phyloP scores from a whole-genome alignment of 2,113 vertebrate species.

The Cepphus grylle region DNA sequence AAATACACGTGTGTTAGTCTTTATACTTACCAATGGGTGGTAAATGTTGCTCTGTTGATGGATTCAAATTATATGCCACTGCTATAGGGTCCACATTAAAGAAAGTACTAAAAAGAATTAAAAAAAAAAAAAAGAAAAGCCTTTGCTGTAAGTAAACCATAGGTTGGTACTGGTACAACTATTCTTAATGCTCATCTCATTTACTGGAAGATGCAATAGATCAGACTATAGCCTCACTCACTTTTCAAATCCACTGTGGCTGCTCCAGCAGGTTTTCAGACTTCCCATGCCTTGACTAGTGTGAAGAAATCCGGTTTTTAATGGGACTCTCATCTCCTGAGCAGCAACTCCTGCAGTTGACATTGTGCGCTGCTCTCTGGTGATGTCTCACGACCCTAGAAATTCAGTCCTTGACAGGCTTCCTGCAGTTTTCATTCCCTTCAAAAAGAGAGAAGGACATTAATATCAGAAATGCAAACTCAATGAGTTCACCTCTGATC shows the following conservation, averaged over 20 bases:
- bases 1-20: rapidly evolving
- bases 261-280: conserved; percentile 83
- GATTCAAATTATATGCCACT: conserved; percentile 76
- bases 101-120: conserved; percentile 77
- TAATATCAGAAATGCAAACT: background rate
- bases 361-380: conserved; percentile 73
- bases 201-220: background rate
- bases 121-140: background rate
- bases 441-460: background rate
- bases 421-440: conserved; percentile 69
- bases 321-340: conserved; percentile 86
- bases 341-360: conserved; percentile 90
- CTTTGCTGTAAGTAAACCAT: background rate
- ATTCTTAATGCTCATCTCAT: rapidly evolving
- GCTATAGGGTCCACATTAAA: conserved; percentile 79
- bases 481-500: background rate
- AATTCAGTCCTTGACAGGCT: conserved; percentile 5
- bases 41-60: conserved; percentile 48
- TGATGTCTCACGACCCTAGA: background rate
- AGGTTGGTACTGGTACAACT: too few species aligned
- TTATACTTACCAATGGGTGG: conserved; percentile 56
- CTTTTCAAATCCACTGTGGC: conserved; percentile 79
- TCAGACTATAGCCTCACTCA: conserved; percentile 68
- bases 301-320: conserved; percentile 85
- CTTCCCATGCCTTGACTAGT: conserved; percentile 83